Evolutionary conservation across 2,888 invertebrate species (phyloP), one percentile per base, ranked within the genome.

Genomic region (Callyntrura sp.): DNA sequence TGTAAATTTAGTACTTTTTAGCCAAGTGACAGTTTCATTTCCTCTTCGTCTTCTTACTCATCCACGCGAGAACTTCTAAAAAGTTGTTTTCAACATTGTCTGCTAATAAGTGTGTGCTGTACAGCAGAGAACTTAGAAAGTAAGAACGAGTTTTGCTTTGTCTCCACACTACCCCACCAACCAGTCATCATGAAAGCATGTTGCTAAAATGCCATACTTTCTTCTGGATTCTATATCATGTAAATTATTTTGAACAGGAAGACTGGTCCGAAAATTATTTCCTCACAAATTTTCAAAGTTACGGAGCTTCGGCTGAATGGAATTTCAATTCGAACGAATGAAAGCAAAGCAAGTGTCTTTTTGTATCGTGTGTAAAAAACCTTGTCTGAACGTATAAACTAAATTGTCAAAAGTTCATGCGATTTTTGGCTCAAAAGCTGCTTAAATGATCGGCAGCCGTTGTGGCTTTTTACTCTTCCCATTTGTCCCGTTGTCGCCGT

Each of bases 361-460:
- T 45, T 20, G 60, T 60, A 51, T 9, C 11, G 51, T 14, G 8
- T 73, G 35, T n/a, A 68, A 35, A 68, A 68, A 68, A 68, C 3
- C 17, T 48, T 12, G 12, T 43, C 12, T 73, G 9, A 17, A 14
- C 68, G 8, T 43, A 68, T 73, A 45, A 70, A 35, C n/a, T 70
- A 43, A 0, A 65, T 28, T 11, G 14, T 35, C n/a, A 25, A 65
- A 45, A 45, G 73, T 73, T 45, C 9, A 65, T 65, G 65, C 70
- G 17, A 17, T 45, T 73, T 57, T 48, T 28, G 78, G 78, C 57
- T 78, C 12, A n/a, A n/a, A 84, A 55, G 70, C 45, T 35, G 25
- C 76, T 85, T 79, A 79, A 87, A 87, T 87, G 87, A 68, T 87
- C 70, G 28, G 79, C 43, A 87, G 55, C 70, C 68, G n/a, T 20